A percentile compares a stretch with the other conserved stretches of the same genome.
phyloP scores from a whole-genome alignment of 2,888 invertebrate genomes.

The Heteromyza rotundicornis region DNA sequence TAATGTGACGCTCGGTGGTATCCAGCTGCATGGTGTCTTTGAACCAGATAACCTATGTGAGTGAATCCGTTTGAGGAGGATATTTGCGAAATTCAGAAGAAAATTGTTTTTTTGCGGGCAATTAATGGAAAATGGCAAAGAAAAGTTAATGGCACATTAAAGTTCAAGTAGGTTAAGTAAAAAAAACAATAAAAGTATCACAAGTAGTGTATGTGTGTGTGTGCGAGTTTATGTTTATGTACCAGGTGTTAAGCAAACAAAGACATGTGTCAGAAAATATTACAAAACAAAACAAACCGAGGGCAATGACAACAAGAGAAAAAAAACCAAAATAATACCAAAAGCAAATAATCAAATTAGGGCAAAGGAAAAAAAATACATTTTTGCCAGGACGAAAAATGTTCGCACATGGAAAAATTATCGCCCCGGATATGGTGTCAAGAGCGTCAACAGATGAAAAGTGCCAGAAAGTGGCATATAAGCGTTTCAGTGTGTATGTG shows the following conservation, averaged over 20 bases:
- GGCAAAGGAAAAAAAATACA: neutral
- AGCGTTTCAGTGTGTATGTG: no score
- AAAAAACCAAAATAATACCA: slow-evolving; percentile 13
- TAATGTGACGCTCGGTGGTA: slow-evolving; percentile 71
- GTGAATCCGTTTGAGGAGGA: no score
- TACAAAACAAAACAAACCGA: slow-evolving; percentile 24
- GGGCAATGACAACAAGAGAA: slow-evolving; percentile 15
- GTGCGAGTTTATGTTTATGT: slow-evolving; percentile 28
- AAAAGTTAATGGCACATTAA: no score
- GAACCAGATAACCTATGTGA: slow-evolving; percentile 72
- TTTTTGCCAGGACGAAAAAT: no score
- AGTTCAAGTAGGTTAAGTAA: neutral
- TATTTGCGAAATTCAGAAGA: no score
- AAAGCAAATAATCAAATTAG: slow-evolving; percentile 17
- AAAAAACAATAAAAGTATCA: neutral
- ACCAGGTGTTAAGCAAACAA: slow-evolving; percentile 20
- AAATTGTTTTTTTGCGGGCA: no score
- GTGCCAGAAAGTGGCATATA: slow-evolving; percentile 8
- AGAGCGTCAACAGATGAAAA: slow-evolving; percentile 36
- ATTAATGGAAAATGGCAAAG: no score
- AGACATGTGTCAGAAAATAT: slow-evolving; percentile 11
- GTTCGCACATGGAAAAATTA: slow-evolving; percentile 2
- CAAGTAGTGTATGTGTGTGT: slow-evolving; percentile 15
- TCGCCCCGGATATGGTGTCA: slow-evolving; percentile 40
- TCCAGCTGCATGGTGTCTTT: slow-evolving; percentile 73